Conservation (phyloP, 35 echinoderm and acorn worm species). For the Heliocidaris erythrogramma region DNA sequence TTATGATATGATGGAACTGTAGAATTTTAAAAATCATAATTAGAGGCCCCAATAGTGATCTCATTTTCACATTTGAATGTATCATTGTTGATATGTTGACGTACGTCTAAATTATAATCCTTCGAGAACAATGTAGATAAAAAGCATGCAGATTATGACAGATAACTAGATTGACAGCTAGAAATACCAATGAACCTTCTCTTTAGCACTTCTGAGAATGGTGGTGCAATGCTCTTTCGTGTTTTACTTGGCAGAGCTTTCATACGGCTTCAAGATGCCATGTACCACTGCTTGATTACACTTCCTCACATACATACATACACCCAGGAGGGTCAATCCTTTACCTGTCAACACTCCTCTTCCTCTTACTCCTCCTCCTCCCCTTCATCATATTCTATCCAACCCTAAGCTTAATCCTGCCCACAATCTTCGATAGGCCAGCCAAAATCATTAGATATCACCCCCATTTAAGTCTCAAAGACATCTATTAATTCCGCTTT, state of each 20-base stretch:
- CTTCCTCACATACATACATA: not conserved
- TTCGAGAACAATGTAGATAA: no score
- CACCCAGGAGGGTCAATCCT: not conserved
- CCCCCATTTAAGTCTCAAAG: not conserved
- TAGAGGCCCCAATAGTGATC: no score
- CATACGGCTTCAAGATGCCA: not conserved
- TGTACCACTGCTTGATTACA: not conserved
- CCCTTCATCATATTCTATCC: not conserved
- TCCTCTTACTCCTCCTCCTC: not conserved
- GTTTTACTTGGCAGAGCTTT: not conserved
- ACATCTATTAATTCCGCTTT: not conserved
- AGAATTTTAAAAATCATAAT: no score
- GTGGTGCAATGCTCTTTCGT: not conserved
- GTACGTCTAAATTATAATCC: no score
- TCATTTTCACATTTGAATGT: no score
- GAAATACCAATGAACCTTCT: not conserved
- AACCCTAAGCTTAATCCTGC: no score
- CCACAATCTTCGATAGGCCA: not conserved
- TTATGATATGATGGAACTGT: no score
- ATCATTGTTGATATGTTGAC: no score
- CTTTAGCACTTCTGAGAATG: not conserved
- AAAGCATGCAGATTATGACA: not conserved
- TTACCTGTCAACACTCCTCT: not conserved
- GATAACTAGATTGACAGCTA: not conserved
- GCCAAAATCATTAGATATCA: not conserved